These are phyloP conservation scores for Nothura maculosa DNA, from an alignment of 2,797 vertebrate genomes.

Conservation along the genomic window DNA sequence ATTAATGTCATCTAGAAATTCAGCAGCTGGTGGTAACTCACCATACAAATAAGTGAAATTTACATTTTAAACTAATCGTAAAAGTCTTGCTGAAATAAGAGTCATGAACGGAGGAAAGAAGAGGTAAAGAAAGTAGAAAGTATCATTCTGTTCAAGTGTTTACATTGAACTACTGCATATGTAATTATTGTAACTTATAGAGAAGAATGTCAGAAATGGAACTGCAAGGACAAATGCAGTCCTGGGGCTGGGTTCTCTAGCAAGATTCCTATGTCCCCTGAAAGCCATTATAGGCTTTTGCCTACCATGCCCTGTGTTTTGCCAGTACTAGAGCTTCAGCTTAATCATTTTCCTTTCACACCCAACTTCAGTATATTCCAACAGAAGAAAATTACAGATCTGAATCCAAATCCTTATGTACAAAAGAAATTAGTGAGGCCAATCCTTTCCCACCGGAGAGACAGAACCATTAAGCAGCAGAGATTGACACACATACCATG, in stretches of 20 bases:
- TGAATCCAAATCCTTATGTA: not conserved
- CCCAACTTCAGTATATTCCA: not conserved
- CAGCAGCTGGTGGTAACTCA: not conserved
- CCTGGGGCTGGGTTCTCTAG: not conserved
- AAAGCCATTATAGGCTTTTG: not conserved
- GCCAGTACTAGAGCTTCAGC: not conserved
- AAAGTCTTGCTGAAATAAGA: not conserved
- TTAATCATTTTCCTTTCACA: not conserved
- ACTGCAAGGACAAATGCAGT: not conserved
- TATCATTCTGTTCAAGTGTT: not conserved
- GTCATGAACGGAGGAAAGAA: not conserved
- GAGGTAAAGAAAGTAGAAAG: not conserved
- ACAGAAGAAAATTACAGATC: not conserved
- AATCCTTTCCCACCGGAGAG: not conserved
- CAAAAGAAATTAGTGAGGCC: not conserved
- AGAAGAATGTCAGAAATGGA: not conserved
- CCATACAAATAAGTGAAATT: not conserved
- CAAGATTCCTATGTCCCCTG: not conserved
- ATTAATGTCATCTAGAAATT: not conserved
- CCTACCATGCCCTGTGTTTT: fast-evolving
- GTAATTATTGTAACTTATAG: not conserved
- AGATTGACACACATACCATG: conserved; percentile 78
- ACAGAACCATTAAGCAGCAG: fast-evolving
- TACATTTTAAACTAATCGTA: not conserved
- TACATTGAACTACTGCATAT: not conserved